Evolutionary conservation across 2,113 vertebrate species (phyloP), one percentile per base, ranked within the genome.

Genomic region (Leptodactylus fuscus): DNA sequence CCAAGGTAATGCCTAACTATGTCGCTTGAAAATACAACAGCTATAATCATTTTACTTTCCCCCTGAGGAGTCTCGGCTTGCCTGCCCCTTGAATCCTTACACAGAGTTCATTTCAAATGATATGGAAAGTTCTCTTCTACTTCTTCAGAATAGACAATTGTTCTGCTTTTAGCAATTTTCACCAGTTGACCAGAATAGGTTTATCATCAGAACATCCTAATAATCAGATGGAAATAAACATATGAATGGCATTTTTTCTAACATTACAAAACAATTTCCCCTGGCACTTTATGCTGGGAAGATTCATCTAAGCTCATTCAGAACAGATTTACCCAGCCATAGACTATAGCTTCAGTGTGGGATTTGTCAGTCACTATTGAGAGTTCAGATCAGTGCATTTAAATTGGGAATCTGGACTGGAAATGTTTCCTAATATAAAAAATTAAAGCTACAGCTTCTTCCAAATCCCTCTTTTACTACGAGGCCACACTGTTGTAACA

Each of bases 1-100:
- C 62, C 49, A 55, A 65, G 75, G 44, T 85, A 79, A 62, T 55
- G 74, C 11, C 46, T 80, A 70, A 55, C 83, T 85, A 82, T 51
- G 32, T 70, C 29, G 44, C 62, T 70, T 82, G 65, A 82, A 71
- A 82, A 82, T 53, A 82, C 81, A 70, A 67, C 46, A 71, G 44
- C 81, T 70, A 53, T 49, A 82, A 82, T 82, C 81, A 70, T 70
- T 70, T 71, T 36, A 38, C 65, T 36, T 53, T 53, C 22, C 49
- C 65, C 81, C 65, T 8, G 7, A 69, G 81, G 81, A 82, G 62
- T 24, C 46, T 18, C 20, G 16, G 62, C 48, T n/a, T 82, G 27
- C 20, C 49, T 71, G 62, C 44, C 69, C 65, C 65, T 51, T 70
- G 32, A 77, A 77, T 77, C 75, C 49, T 53, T 55, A n/a, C 24